A percentile compares a stretch with the other conserved stretches of the same genome.
phyloP scores from a whole-genome alignment of 2,888 invertebrate species.

The Heliconius aoede region DNA sequence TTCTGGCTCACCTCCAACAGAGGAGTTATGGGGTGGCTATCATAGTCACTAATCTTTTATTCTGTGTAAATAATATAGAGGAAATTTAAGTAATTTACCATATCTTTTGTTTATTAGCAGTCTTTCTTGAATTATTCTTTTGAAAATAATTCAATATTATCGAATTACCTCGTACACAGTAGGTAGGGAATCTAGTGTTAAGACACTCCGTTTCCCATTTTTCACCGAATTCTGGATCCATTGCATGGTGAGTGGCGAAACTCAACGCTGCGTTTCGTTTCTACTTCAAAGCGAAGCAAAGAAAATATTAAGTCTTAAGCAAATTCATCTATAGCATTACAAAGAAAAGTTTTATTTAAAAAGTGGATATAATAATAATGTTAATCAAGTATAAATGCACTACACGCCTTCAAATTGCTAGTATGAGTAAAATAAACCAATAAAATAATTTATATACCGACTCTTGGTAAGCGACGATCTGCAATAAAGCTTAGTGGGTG shows the following conservation, averaged over 20 bases:
- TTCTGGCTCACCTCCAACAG: slow-evolving; percentile 61
- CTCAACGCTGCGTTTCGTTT: no score
- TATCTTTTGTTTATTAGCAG: neutral
- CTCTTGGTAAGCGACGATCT: slow-evolving; percentile 26
- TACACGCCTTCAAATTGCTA: neutral
- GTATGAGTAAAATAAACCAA: neutral
- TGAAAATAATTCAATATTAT: neutral
- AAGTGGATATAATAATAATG: neutral
- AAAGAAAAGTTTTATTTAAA: neutral
- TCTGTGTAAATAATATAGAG: neutral
- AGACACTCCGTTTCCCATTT: no score
- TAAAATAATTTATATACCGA: slow-evolving; percentile 29
- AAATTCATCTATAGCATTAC: neutral
- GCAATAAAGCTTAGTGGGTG: slow-evolving; percentile 39
- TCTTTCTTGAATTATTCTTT: neutral
- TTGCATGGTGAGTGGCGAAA: no score
- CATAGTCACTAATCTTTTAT: no score
- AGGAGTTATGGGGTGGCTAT: slow-evolving; percentile 39
- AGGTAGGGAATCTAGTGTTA: no score
- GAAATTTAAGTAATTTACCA: neutral
- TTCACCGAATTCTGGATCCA: no score
- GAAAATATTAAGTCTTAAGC: neutral
- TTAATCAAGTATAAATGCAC: neutral
- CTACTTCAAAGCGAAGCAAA: no score
- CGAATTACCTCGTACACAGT: neutral